Percentiles rank a stretch among this genome's conserved stretches.
phyloP scores from a whole-genome alignment of 2,797 vertebrate species.

The Nyctibius grandis region DNA sequence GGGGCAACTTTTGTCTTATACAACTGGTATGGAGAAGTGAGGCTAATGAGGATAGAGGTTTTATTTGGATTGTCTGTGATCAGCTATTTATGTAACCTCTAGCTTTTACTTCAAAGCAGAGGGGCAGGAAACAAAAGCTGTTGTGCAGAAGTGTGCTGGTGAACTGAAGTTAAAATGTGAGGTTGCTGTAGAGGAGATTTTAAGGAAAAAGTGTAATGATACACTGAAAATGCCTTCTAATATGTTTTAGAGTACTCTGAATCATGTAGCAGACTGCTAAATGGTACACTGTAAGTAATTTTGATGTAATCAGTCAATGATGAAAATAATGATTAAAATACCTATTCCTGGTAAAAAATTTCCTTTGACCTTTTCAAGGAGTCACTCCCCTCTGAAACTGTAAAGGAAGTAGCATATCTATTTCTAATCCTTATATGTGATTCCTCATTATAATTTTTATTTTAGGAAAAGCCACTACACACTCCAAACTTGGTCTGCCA shows the following conservation, averaged over 20 bases:
- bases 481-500: not conserved
- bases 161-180: not conserved
- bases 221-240: not conserved
- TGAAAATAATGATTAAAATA: not conserved
- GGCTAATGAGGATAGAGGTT: not conserved
- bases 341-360: not conserved
- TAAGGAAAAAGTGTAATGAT: not conserved
- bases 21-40: not conserved
- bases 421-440: not conserved
- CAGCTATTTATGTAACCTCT: not conserved
- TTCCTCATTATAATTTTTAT: not conserved
- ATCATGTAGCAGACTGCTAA: not conserved
- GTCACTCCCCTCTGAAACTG: not conserved
- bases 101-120: not conserved
- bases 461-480: not conserved
- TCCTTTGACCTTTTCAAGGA: not conserved
- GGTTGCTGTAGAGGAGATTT: not conserved
- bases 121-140: not conserved
- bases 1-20: not conserved
- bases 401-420: not conserved
- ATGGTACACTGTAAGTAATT: not conserved
- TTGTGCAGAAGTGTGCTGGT: not conserved
- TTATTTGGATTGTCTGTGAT: not conserved
- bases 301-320: not conserved
- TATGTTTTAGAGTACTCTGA: not conserved